Conservation (phyloP, 2,888 invertebrate genomes). For the Epirrhoe tristata region DNA sequence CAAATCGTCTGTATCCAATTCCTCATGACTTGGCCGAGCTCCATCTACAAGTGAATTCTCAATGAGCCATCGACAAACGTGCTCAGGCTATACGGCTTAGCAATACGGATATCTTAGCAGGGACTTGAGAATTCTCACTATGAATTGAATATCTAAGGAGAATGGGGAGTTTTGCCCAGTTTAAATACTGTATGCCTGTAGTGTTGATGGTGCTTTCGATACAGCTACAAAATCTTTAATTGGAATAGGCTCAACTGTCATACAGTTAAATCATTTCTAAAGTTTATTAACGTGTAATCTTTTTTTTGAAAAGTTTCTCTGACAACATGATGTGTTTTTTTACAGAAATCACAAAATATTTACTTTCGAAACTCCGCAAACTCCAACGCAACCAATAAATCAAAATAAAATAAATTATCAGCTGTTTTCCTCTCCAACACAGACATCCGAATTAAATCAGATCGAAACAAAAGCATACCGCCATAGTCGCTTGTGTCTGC, state of each 20-base stretch:
- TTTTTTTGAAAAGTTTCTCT: too few species aligned
- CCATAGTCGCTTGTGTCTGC: constrained; percentile 64
- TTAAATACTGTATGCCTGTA: too few species aligned
- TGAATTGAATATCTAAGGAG: too few species aligned
- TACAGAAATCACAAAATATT: neutral
- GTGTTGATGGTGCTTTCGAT: too few species aligned
- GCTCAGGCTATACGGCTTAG: constrained; percentile 19
- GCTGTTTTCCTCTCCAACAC: neutral
- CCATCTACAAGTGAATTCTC: constrained; percentile 66
- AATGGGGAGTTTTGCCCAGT: too few species aligned
- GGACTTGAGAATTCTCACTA: neutral
- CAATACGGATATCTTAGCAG: constrained; percentile 27
- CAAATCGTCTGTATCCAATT: constrained; percentile 4
- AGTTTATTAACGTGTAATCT: too few species aligned
- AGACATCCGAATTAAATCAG: constrained; percentile 25
- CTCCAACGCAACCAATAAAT: neutral
- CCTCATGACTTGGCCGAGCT: constrained; percentile 52
- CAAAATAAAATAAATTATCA: constrained; percentile 1
- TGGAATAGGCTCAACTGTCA: too few species aligned
- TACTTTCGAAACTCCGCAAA: neutral
- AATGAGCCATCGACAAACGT: constrained; percentile 54
- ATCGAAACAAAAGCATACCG: constrained; percentile 45
- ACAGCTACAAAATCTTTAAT: too few species aligned
- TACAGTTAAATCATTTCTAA: too few species aligned
- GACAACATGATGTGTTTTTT: too few species aligned